Percentiles rank a stretch among this genome's conserved stretches.
These are phyloP conservation scores for Gorsachius magnificus DNA, from an alignment of 2,797 vertebrate genomes.

Conservation along the genomic window DNA sequence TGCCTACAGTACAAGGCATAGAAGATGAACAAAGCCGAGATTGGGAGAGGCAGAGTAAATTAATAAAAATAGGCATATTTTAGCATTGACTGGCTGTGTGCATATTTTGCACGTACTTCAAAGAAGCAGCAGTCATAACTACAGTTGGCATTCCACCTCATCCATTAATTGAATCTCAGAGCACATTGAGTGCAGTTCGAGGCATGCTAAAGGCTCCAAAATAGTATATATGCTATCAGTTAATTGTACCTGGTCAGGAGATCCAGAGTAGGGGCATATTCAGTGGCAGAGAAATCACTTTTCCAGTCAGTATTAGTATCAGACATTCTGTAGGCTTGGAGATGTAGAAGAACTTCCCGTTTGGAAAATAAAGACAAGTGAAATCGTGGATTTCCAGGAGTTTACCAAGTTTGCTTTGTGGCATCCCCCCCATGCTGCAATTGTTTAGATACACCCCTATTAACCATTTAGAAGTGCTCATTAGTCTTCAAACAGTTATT, in stretches of 20 bases:
- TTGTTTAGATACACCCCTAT: slow-evolving; percentile 18
- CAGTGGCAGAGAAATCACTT: neutral
- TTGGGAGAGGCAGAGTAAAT: neutral
- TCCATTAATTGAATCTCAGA: neutral
- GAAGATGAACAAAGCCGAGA: neutral
- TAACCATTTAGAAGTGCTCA: slow-evolving; percentile 46
- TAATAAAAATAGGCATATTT: neutral
- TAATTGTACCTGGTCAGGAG: neutral
- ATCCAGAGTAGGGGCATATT: neutral
- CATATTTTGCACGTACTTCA: neutral
- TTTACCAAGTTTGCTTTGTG: slow-evolving; percentile 36
- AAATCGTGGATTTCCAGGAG: neutral
- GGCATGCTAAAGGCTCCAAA: neutral
- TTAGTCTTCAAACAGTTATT: slow-evolving; percentile 39
- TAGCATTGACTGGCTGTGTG: neutral
- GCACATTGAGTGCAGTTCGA: neutral
- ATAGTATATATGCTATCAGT: neutral
- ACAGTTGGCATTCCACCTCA: neutral
- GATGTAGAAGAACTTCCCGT: neutral
- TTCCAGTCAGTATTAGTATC: neutral
- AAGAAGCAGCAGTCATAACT: neutral
- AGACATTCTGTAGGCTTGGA: neutral
- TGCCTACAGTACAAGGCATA: neutral
- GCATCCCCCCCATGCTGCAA: neutral
- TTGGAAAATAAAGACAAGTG: neutral